Conservation (phyloP, 37 sponge, comb jelly and placozoan species). For the Chondrilla cf. caribensis region DNA sequence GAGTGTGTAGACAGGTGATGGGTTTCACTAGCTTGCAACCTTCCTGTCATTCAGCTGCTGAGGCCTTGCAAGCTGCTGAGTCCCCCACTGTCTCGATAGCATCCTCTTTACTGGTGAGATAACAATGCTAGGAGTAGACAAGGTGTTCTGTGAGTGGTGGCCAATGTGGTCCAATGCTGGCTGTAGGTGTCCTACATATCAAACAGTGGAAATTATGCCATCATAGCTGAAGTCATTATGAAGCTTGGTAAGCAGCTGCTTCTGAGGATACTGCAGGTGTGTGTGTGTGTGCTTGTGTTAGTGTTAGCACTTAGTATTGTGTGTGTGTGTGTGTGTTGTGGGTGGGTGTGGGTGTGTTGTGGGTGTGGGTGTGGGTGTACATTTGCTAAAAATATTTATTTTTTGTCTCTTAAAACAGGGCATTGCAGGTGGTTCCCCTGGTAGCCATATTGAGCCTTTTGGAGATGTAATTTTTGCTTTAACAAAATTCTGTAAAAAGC, state of each 20-base stretch:
- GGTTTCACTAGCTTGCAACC: too few species aligned
- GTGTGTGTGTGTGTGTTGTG: neutral
- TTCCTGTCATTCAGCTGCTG: slow-evolving; percentile 26
- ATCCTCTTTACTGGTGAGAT: slow-evolving; percentile 34
- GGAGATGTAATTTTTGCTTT: slow-evolving; percentile 30
- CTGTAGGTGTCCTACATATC: slow-evolving; percentile 29
- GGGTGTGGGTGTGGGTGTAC: too few species aligned
- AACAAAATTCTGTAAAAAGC: slow-evolving; percentile 16
- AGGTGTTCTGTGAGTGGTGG: neutral
- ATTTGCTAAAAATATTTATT: too few species aligned
- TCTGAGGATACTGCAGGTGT: slow-evolving; percentile 13
- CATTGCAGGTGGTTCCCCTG: slow-evolving; percentile 32
- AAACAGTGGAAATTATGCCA: neutral
- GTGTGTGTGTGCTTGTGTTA: neutral
- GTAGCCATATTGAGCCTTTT: slow-evolving; percentile 29
- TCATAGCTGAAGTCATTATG: neutral
- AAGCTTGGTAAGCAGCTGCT: slow-evolving; percentile 10
- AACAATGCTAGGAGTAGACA: neutral
- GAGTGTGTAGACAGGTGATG: too few species aligned
- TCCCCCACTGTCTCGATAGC: slow-evolving; percentile 30
- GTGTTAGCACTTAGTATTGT: too few species aligned
- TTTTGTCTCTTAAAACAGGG: slow-evolving; percentile 26
- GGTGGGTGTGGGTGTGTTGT: neutral
- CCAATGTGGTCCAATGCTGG: neutral
- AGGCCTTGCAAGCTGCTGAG: slow-evolving; percentile 42